Percentiles rank a stretch among this genome's conserved stretches.
phyloP scores from a whole-genome alignment of 2,113 vertebrate genomes.

The Gopherus evgoodei region DNA sequence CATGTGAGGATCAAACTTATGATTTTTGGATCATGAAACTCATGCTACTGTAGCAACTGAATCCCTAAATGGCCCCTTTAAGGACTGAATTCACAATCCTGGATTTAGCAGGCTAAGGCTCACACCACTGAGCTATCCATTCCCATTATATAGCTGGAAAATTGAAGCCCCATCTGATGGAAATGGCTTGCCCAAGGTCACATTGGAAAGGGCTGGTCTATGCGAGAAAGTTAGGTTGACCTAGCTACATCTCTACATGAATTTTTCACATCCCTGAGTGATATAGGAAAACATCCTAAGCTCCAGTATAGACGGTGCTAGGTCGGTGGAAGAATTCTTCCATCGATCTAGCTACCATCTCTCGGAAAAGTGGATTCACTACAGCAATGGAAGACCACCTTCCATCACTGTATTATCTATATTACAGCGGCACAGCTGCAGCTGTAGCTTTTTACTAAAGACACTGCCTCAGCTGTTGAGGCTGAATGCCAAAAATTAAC shows the following conservation, averaged over 20 bases:
- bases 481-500: not conserved
- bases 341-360: not conserved
- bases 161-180: not conserved
- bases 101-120: no score
- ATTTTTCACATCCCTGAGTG: not conserved
- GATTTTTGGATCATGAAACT: no score
- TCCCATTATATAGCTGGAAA: not conserved
- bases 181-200: not conserved
- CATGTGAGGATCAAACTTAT: no score
- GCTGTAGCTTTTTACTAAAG: not conserved
- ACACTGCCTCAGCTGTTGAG: not conserved
- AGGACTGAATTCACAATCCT: no score
- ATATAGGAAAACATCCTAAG: not conserved
- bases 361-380: not conserved
- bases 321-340: not conserved
- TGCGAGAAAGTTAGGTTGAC: not conserved
- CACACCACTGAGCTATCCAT: not conserved
- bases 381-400: not conserved
- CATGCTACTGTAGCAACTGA: no score
- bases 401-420: not conserved
- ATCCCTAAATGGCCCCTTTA: no score
- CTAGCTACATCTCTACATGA: not conserved
- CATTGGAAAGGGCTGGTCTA: fast-evolving
- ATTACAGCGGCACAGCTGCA: not conserved
- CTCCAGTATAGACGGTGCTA: not conserved